Conservation (phyloP, 2,113 vertebrate genomes). For the Engystomops pustulosus region DNA sequence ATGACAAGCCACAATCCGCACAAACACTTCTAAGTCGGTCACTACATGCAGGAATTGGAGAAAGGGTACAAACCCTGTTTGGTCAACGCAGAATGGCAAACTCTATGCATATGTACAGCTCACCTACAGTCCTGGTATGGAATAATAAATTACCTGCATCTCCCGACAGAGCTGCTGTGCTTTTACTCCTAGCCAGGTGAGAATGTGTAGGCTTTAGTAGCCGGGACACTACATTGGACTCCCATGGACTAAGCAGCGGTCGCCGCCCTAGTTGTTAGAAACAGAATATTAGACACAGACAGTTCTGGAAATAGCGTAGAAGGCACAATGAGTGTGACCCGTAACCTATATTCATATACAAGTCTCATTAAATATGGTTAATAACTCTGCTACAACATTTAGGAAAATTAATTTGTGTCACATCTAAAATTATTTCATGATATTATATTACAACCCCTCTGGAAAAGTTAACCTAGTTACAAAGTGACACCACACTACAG, state of each 20-base stretch:
- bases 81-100: too few species aligned
- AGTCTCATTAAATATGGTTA: not conserved
- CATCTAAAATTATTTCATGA: not conserved
- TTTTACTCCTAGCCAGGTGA: conserved; percentile 95
- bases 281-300: conserved; percentile 73
- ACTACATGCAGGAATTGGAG: not conserved
- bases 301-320: not conserved
- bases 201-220: conserved; percentile 96
- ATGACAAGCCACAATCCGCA: too few species aligned
- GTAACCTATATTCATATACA: conserved; percentile 4
- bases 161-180: conserved; percentile 90
- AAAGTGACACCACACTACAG: not conserved
- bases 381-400: not conserved
- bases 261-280: conserved; percentile 84
- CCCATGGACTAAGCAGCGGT: conserved; percentile 90
- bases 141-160: conserved; percentile 85
- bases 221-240: conserved; percentile 91
- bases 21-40: not conserved
- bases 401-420: not conserved
- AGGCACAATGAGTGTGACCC: not conserved
- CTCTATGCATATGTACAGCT: not conserved
- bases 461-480: not conserved
- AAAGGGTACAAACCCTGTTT: too few species aligned
- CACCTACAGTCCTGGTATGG: conserved; percentile 61
- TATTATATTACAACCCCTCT: not conserved